These are phyloP conservation scores for Lordiphosa collinella DNA, from an alignment of 1,140 invertebrate genomes.

Conservation along the genomic window DNA sequence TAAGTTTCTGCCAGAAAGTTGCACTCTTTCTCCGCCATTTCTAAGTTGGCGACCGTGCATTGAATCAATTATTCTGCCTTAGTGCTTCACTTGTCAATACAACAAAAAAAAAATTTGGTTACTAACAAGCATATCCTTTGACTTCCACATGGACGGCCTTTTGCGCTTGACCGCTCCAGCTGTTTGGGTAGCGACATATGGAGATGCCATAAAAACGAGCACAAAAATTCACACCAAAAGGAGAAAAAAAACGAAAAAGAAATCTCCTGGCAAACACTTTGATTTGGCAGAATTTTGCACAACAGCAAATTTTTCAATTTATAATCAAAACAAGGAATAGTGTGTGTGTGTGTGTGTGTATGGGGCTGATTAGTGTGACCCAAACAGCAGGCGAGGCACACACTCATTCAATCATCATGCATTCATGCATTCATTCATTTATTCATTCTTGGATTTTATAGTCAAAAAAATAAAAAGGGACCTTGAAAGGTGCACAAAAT, in stretches of 20 bases:
- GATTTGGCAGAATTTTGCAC: conserved; percentile 58
- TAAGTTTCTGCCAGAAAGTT: too few relatives aligned
- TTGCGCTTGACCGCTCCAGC: conserved; percentile 51
- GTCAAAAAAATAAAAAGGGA: conserved; percentile 56
- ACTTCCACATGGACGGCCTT: conserved; percentile 56
- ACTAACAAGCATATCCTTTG: conserved; percentile 54
- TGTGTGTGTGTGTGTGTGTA: conserved; percentile 14
- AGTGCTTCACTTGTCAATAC: conserved; percentile 13
- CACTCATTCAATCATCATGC: conserved; percentile 61
- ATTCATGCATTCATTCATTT: conserved; percentile 54
- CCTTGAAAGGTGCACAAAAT: conserved; percentile 73
- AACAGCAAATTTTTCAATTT: conserved; percentile 75
- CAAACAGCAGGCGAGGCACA: conserved; percentile 26
- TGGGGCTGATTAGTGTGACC: conserved; percentile 58
- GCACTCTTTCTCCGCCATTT: too few relatives aligned
- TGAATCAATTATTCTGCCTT: too few relatives aligned
- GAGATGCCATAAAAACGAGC: conserved; percentile 39
- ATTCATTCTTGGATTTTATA: conserved; percentile 43
- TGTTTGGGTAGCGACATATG: conserved; percentile 53
- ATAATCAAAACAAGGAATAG: conserved; percentile 63
- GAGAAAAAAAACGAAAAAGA: conserved; percentile 2
- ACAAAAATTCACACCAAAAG: background rate
- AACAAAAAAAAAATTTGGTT: conserved; percentile 35
- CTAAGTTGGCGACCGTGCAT: too few relatives aligned
- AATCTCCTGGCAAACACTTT: conserved; percentile 65